A percentile compares a stretch with the other conserved stretches of the same genome.
These are phyloP conservation scores for Drosophila anomalata DNA, from an alignment of 2,888 invertebrate species.

Conservation along the genomic window DNA sequence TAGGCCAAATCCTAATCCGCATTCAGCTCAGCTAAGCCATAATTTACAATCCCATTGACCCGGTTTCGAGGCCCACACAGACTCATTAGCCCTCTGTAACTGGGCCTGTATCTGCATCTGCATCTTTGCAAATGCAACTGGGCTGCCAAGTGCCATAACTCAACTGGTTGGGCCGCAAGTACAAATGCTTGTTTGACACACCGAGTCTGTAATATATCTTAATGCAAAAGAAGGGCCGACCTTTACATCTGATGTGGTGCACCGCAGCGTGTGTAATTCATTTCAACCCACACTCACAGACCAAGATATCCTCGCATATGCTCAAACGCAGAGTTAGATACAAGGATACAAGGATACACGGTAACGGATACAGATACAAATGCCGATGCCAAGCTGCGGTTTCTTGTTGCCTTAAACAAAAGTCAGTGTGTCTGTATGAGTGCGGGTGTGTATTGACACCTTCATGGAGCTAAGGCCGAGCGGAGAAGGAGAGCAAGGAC, in stretches of 20 bases:
- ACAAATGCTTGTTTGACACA: conserved; percentile 65
- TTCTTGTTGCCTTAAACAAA: conserved; percentile 51
- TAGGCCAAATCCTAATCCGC: conserved; percentile 27
- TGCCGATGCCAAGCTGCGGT: conserved; percentile 20
- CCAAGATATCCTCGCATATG: background rate
- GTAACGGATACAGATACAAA: conserved; percentile 8
- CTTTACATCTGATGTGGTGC: conserved; percentile 54
- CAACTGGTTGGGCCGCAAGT: conserved; percentile 64
- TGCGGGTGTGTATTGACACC: conserved; percentile 50
- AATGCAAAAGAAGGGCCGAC: conserved; percentile 34
- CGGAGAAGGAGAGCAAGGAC: conserved; percentile 12
- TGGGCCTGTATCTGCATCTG: conserved; percentile 18
- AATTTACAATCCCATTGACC: conserved; percentile 67
- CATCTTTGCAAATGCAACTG: conserved; percentile 7
- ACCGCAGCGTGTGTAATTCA: conserved; percentile 54
- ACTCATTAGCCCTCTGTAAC: conserved; percentile 57
- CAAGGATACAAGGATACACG: conserved; percentile 5
- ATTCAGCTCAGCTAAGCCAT: conserved; percentile 42
- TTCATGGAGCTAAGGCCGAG: conserved; percentile 14
- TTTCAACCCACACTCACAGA: conserved; percentile 13
- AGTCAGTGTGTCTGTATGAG: conserved; percentile 9
- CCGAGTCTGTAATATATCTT: conserved; percentile 61
- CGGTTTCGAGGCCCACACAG: conserved; percentile 43
- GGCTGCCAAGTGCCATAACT: conserved; percentile 61
- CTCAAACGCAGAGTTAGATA: background rate